These are phyloP conservation scores for Euplexia lucipara DNA, from an alignment of 2,888 invertebrate genomes.

Conservation along the genomic window DNA sequence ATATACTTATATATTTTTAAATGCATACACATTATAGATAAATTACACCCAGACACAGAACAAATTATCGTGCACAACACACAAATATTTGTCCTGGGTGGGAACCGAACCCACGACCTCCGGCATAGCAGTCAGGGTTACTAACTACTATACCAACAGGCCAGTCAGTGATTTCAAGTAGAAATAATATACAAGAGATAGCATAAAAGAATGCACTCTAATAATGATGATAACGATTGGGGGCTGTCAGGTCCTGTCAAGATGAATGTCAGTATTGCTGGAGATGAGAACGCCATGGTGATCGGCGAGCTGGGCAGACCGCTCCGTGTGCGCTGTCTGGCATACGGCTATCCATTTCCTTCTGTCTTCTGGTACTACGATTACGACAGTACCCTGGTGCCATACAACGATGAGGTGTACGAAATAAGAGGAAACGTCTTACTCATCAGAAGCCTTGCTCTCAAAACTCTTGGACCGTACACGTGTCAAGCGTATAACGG, in stretches of 20 bases:
- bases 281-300: conserved; percentile 92
- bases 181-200: too few species aligned
- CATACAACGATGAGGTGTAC: conserved; percentile 92
- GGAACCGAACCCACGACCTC: too few species aligned
- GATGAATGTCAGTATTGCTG: conserved; percentile 92
- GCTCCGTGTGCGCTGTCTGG: conserved; percentile 94
- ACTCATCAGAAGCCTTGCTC: conserved; percentile 93
- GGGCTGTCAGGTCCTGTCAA: conserved; percentile 91
- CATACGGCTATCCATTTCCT: conserved; percentile 95
- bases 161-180: too few species aligned
- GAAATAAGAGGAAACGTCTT: conserved; percentile 95
- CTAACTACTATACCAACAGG: too few species aligned
- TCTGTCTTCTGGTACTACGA: conserved; percentile 96
- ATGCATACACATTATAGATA: too few species aligned
- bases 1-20: too few species aligned
- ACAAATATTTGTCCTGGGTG: too few species aligned
- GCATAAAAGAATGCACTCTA: conserved; percentile 66
- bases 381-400: conserved; percentile 93
- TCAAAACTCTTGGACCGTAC: conserved; percentile 95
- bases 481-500: conserved; percentile 98
- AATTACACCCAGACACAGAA: too few species aligned
- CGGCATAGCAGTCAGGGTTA: too few species aligned
- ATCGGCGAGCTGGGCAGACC: conserved; percentile 94
- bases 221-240: conserved; percentile 68
- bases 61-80: too few species aligned